Evolutionary conservation across 2,888 invertebrate genomes (phyloP).

Genomic region (Tromatobia lineatoria): DNA sequence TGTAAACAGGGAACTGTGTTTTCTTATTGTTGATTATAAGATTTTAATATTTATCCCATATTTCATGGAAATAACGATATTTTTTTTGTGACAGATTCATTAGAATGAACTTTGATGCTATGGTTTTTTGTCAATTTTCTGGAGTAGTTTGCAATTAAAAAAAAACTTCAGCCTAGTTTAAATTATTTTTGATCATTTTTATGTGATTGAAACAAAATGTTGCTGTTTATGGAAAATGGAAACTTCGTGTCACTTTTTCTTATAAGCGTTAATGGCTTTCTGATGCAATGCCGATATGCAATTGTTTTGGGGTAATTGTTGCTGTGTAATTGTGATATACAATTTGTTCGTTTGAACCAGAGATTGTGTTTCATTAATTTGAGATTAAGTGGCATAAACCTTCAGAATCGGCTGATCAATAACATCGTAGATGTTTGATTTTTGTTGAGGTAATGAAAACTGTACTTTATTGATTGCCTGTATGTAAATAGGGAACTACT

Average conservation of each 20-base stretch:
- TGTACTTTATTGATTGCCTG: too few relatives aligned
- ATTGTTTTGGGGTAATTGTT: not conserved
- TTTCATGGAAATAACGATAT: not conserved
- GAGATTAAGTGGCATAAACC: not conserved
- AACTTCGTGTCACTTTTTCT: not conserved
- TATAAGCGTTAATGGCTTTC: not conserved
- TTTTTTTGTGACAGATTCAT: not conserved
- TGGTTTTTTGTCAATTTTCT: too few relatives aligned
- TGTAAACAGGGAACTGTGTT: too few relatives aligned
- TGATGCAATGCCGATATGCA: not conserved
- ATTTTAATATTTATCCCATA: not conserved
- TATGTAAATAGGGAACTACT: too few relatives aligned
- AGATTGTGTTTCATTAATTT: not conserved
- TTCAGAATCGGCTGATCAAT: not conserved
- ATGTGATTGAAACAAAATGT: not conserved
- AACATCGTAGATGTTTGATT: too few relatives aligned
- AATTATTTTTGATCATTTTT: not conserved
- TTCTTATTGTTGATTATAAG: not conserved
- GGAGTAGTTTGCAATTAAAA: too few relatives aligned
- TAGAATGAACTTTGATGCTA: not conserved
- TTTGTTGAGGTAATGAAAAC: too few relatives aligned
- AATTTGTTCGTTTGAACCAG: not conserved
- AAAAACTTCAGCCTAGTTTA: too few relatives aligned
- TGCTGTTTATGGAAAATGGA: too few relatives aligned
- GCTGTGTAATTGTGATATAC: not conserved